phyloP scores from a whole-genome alignment of 2,797 vertebrate genomes.

The Rhinophrynus dorsalis region DNA sequence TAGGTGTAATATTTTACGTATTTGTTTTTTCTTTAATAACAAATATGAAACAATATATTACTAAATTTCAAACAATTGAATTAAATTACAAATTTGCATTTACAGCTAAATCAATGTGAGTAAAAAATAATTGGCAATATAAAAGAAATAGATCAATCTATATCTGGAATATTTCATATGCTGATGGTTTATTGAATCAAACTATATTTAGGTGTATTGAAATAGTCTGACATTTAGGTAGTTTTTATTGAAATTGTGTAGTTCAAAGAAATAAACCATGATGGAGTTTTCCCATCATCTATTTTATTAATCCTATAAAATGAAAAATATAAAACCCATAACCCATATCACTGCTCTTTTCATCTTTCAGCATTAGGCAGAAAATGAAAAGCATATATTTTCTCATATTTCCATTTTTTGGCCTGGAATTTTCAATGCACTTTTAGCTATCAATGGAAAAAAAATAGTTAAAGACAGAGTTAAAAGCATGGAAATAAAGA shows the following conservation, averaged over 20 bases:
- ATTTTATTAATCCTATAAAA: constrained; percentile 50
- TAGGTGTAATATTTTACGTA: no score
- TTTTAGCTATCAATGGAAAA: background rate
- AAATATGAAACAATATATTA: no score
- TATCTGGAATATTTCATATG: constrained; percentile 36
- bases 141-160: constrained; percentile 41
- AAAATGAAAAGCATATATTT: constrained; percentile 49
- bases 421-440: constrained; percentile 20
- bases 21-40: no score
- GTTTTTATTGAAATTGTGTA: constrained; percentile 50
- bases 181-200: constrained; percentile 45
- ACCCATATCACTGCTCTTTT: constrained; percentile 49
- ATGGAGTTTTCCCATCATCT: constrained; percentile 48
- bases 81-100: no score
- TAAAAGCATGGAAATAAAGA: no score
- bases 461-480: no score
- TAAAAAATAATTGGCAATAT: constrained; percentile 31
- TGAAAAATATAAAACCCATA: constrained; percentile 50
- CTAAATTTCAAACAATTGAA: no score
- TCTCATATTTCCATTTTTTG: constrained; percentile 40
- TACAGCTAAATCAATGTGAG: constrained; percentile 13
- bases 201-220: constrained; percentile 42
- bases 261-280: constrained; percentile 49
- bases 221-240: constrained; percentile 48
- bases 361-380: constrained; percentile 42